Evolutionary conservation across 2,113 vertebrate species (phyloP).

Genomic region (Lucifuga dentata): DNA sequence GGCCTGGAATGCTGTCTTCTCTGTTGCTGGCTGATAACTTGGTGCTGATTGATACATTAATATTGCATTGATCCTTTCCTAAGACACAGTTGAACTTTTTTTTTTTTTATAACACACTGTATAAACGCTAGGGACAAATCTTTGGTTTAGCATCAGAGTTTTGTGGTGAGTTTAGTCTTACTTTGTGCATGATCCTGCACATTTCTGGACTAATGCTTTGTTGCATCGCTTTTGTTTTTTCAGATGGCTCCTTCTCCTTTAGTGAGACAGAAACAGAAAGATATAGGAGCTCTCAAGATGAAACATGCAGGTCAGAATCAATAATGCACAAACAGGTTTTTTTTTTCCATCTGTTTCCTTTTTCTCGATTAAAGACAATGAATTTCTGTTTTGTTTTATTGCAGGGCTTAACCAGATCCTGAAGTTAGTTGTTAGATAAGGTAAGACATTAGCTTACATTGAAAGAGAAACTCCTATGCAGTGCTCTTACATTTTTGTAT

Average conservation of each 20-base stretch:
- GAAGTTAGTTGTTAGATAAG: conserved; percentile 3
- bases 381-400: not conserved
- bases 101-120: conserved; percentile 17
- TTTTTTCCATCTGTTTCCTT: too few relatives aligned
- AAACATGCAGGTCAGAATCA: too few relatives aligned
- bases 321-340: too few relatives aligned
- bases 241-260: not conserved
- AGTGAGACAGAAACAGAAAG: not conserved
- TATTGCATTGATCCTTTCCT: conserved; percentile 67
- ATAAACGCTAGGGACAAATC: not conserved
- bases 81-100: conserved; percentile 15
- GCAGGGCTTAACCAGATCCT: not conserved
- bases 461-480: conserved; percentile 27
- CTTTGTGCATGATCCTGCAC: not conserved
- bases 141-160: not conserved
- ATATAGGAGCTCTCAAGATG: too few relatives aligned
- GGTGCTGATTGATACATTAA: conserved; percentile 74
- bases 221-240: not conserved
- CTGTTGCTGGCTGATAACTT: conserved; percentile 57
- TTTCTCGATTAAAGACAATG: not conserved
- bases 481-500: not conserved
- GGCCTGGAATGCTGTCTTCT: conserved; percentile 34
- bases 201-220: conserved; percentile 20
- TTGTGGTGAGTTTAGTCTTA: not conserved
- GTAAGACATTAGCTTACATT: conserved; percentile 15